Base-by-base conservation (phyloP, 2,888 invertebrate species). In the Aphidoletes aphidimyza region DNA sequence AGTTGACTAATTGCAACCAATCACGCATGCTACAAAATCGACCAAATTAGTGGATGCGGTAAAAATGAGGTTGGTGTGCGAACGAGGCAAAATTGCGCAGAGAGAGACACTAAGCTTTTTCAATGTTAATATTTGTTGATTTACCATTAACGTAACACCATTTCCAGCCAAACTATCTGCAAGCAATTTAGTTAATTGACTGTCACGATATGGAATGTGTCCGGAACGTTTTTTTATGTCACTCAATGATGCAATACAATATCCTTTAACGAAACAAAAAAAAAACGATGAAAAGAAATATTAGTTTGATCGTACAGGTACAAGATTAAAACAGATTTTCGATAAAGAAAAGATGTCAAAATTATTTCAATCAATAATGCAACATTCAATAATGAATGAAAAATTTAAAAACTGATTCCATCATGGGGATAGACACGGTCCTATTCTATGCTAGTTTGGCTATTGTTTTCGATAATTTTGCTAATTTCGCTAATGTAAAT, bases 101-200 rank as follows among this genome's bases (percentile, higher is more conserved):
- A 42, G 8, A 9, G 42, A 42, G 42, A 42, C 6, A 9, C 6
- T 42, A 14, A 9, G 42, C 42, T 42, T 6, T 42, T 6, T n/a
- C n/a, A 54, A 54, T 26, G 22, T 26, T 69, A 69, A 69, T 30
- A 69, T 54, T 1, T 22, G 2, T 54, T 54, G 22, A 22, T 8
- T 54, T 22, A 96, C 97, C 98, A 98, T 98, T 17, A 98, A 91
- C 0, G 98, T 97, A 8, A 97, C 97, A 6, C 98, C 98, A 88
- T 96, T 97, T 69, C 98, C 98, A 0, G 97, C 97, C 6, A 98
- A 91, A 87, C 97, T 97, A 89, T 98, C 98, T 0, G 98, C 97
- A 84, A 98, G 90, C 6, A 98, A 91, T 90, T 98, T 98, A 8
- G 98, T 98, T 84, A 98, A 91, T 89, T 98, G 97, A 88, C 97